Conservation (phyloP, 2,113 vertebrate species). For the Callorhinus ursinus region DNA sequence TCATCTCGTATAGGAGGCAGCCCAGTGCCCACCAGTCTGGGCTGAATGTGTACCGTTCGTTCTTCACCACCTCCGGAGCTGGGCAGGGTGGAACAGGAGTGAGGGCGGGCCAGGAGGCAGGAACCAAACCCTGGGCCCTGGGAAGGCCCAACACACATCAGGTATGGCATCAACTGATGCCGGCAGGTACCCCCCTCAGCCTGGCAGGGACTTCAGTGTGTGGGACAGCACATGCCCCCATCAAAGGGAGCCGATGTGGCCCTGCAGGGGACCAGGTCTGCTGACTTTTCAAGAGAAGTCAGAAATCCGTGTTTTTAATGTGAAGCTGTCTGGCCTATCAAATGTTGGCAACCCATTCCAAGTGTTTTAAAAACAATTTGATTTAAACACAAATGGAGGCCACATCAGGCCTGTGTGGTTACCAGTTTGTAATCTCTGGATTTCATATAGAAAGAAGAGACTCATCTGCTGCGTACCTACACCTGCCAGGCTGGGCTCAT, state of each 20-base stretch:
- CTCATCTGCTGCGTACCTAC: neutral
- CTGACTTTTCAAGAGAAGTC: neutral
- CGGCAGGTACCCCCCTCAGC: neutral
- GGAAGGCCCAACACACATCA: neutral
- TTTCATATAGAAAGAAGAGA: neutral
- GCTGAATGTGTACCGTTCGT: conserved; percentile 96
- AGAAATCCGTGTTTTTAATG: neutral
- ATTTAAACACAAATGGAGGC: conserved; percentile 4
- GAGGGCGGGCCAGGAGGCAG: neutral
- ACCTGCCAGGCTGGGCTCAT: neutral
- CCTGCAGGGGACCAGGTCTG: neutral
- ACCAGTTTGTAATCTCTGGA: neutral
- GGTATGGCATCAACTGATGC: neutral
- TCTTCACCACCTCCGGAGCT: conserved; percentile 98
- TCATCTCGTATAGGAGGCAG: conserved; percentile 98
- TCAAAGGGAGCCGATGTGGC: neutral
- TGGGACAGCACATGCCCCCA: neutral
- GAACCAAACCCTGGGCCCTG: neutral
- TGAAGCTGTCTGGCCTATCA: neutral
- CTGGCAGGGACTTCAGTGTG: neutral
- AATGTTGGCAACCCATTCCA: conserved; percentile 24
- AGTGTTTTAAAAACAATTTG: conserved; percentile 27
- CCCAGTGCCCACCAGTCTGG: conserved; percentile 99
- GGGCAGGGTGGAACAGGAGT: neutral
- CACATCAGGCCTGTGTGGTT: neutral